Evolutionary conservation across 1,140 invertebrate species (phyloP), one percentile per base, ranked within the genome.

Genomic region (Trialeurodes vaporariorum): DNA sequence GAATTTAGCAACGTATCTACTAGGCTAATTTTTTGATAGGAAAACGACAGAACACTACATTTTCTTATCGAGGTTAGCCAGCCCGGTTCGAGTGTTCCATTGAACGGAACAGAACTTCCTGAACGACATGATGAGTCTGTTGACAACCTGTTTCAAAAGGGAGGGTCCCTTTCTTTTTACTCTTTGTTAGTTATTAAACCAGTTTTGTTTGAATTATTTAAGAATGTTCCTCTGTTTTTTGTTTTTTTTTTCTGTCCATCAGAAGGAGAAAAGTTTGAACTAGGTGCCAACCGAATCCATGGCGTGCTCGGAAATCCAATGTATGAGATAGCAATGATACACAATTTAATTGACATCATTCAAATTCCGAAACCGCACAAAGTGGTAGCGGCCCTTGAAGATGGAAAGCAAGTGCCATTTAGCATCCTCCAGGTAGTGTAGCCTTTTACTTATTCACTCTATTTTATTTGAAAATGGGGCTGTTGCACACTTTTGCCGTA

Each of bases 251-350:
- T 70, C 25, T 64, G 69, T 67, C 40, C 72, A 73, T 66, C 66
- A 85, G 85, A 82, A 58, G 74, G 75, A 11, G 74, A 81, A 66
- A 82, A 81, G 76, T 82, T 94, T 27, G 93, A 96, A 81, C 77
- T 95, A 59, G 93, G 93, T 66, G 93, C 93, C 49, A 95, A 95
- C 76, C 96, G 91, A 90, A 94, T 96, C 70, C 93, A 96, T 79
- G 93, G 94, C 24, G 88, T 94, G n/a, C 80, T 90, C 23, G 85
- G 86, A 25, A 90, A 90, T 79, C 86, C 86, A n/a, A 87, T 89
- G 75, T 94, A 93, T 76, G 91, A 94, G 79, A 79, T 94, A 67
- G 92, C 92, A 0, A 88, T 91, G 77, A 84, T 87, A 21, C 85
- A 93, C 79, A 86, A 87, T 73, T 81, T 94, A 70, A 85, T 93